Conservation (phyloP, 2,797 vertebrate genomes). For the Enteromius paludinosus region DNA sequence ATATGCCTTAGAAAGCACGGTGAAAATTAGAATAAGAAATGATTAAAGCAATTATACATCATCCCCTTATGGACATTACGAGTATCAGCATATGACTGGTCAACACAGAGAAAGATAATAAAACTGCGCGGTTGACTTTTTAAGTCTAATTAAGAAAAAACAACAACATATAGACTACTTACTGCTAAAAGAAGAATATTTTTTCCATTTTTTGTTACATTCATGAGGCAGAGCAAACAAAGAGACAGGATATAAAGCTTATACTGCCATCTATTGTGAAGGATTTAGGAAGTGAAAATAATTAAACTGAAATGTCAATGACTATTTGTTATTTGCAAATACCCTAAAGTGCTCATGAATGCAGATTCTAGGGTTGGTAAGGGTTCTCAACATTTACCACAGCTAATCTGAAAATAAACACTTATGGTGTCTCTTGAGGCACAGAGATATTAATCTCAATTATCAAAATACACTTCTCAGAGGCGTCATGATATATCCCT, state of each 20-base stretch:
- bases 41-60: conserved; percentile 99
- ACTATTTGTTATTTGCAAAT: conserved; percentile 20
- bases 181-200: conserved; percentile 65
- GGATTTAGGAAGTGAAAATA: not conserved
- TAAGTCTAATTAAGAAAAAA: conserved; percentile 61
- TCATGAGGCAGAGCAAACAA: conserved; percentile 61
- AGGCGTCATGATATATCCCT: conserved; percentile 52
- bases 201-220: conserved; percentile 48
- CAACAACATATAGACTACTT: not conserved
- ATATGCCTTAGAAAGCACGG: conserved; percentile 99
- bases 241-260: conserved; percentile 68
- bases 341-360: conserved; percentile 15
- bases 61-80: conserved; percentile 88
- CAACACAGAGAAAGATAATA: conserved; percentile 77
- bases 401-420: conserved; percentile 51
- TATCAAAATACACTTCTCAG: conserved; percentile 56
- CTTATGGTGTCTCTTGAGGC: conserved; percentile 47
- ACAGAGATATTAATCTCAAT: conserved; percentile 56
- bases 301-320: conserved; percentile 39
- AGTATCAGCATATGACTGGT: conserved; percentile 85
- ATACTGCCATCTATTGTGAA: conserved; percentile 60
- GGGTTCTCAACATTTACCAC: conserved; percentile 13
- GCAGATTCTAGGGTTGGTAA: not conserved
- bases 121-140: conserved; percentile 76
- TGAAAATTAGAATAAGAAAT: conserved; percentile 93